Base-by-base conservation (phyloP, 2,797 vertebrate species). In the Toxotes lorentzi region DNA sequence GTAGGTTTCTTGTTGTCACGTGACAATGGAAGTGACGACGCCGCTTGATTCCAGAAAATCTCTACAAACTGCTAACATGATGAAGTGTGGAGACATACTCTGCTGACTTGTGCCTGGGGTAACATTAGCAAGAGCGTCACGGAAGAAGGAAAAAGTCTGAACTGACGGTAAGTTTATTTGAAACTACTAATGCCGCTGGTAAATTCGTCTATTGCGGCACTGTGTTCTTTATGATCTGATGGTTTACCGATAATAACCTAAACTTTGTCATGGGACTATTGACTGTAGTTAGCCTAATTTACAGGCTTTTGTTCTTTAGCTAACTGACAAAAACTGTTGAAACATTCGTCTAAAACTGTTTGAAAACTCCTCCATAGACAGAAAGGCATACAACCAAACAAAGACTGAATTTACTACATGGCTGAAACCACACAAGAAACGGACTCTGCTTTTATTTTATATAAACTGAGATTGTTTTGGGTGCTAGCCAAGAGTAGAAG, bases 1-100 rank as follows among this genome's bases (percentile, higher is more conserved):
- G 70, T n/a, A 6, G 7, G 0, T n/a, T 40, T 87, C 53, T 81
- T 86, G 10, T 85, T 56, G 68, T 76, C 89, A 91, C 81, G 75
- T 90, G 87, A 79, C 23, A 0, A 0, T 0, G 0, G 65, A 34
- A 5, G n/a, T 12, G 0, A 2, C 2, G 5, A 13, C 2, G 1
- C 19, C 1, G 24, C 21, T 32, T n/a, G 65, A 24, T 16, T n/a
- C 30, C 17, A 0, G 7, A 57, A 11, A 3, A 3, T 62, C 7
- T 2, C 14, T 30, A 0, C 53, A 32, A 45, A 41, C 1, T 50
- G 10, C 11, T 19, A 2, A 79, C 67, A 43, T 87, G 74, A 85
- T 60, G 84, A 80, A 86, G 88, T 21, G 2, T 0, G 0, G 0
- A 45, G 83, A 92, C 8, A 0, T 24, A 2, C 11, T 5, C 0